phyloP scores from a whole-genome alignment of 2,113 vertebrate genomes.

The Vulpes lagopus region DNA sequence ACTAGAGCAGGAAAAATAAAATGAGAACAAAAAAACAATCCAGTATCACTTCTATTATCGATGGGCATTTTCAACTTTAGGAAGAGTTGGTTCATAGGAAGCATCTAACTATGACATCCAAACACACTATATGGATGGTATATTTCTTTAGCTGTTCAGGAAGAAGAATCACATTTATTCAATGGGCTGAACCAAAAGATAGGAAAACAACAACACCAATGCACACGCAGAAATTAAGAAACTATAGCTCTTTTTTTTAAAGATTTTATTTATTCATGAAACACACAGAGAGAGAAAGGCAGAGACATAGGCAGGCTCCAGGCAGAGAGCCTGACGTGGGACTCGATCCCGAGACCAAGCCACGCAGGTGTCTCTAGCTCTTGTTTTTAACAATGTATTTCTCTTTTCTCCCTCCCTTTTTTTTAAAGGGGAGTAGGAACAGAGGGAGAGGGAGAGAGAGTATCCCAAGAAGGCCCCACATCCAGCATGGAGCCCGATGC shows the following conservation, averaged over 20 bases:
- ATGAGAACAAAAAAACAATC: neutral
- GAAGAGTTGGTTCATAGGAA: neutral
- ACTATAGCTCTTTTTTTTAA: neutral
- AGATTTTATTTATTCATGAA: too few species aligned
- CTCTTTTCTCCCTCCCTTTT: neutral
- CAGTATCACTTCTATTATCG: neutral
- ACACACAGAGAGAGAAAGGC: too few species aligned
- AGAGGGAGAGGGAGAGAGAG: neutral
- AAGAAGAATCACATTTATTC: slow-evolving; percentile 22
- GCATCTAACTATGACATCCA: neutral
- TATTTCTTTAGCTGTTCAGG: neutral
- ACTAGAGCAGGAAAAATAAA: neutral
- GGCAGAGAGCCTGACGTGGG: too few species aligned
- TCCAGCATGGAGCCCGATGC: neutral
- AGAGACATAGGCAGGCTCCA: too few species aligned
- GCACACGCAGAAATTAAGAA: neutral
- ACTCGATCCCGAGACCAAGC: too few species aligned
- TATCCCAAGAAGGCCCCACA: neutral
- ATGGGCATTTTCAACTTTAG: neutral
- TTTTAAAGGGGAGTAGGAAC: neutral
- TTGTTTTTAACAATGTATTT: neutral
- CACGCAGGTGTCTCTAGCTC: too few species aligned
- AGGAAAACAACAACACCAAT: neutral
- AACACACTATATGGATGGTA: too few species aligned
- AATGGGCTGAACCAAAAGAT: neutral